Evolutionary conservation across 2,888 invertebrate genomes (phyloP), one percentile per base, ranked within the genome.

Genomic region (Lingula anatina): DNA sequence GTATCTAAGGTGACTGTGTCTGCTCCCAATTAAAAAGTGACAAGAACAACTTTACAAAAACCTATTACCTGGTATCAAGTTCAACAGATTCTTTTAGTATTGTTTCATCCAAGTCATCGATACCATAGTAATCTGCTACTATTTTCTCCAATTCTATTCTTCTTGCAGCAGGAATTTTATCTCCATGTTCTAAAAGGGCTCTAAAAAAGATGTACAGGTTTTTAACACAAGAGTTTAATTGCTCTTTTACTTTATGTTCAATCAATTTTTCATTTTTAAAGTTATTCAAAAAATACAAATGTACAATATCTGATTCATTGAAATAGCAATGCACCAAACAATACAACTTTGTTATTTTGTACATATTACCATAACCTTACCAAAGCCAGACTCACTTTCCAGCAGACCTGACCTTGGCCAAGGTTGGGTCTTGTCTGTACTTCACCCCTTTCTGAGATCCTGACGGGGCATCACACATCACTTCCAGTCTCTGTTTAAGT

Each of bases 381-480:
- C n/a, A n/a, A n/a, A n/a, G n/a, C n/a, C 5, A 24, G 15, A 51
- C 61, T 54, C 51, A 73, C 73, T 66, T 73, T 24, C 71, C 76
- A 18, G 77, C 75, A 28, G 73, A 74, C 37, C 62, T 61, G 38
- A 76, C 65, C 53, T 66, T 67, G 44, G 64, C 61, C 23, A 74
- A 53, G 37, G 65, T 64, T 26, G 51, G 55, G 44, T 77, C 72
- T 26, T 62, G 50, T 21, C 42, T 51, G 42, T 49, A 61, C 53
- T 62, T 66, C 27, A 60, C 45, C 25, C 59, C 55, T 50, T 66
- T 44, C 35, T 68, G 71, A 15, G 65, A 66, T n/a, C 80, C 75
- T 26, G 87, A 70, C 2, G 88, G 87, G 23, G 88, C 88, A 61
- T 79, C 71, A 69, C 87, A 88, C 54, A 76, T 65, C 1, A 62